Percentiles rank a stretch among this genome's conserved stretches.
Conservation (phyloP, 2,797 vertebrate genomes). For the Oceanodroma leucorhoa region DNA sequence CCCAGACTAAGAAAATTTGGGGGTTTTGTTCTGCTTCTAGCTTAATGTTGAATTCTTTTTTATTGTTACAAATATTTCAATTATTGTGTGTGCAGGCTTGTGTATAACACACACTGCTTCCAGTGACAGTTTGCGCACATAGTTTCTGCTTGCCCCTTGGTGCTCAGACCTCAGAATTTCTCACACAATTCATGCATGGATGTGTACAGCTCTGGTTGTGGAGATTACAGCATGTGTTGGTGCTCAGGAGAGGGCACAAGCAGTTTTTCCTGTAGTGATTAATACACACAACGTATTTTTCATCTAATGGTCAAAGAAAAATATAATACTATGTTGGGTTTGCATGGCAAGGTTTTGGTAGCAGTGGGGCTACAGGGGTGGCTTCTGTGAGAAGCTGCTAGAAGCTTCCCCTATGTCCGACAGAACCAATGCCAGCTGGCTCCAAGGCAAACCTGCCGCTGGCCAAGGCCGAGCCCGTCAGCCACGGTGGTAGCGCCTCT, state of each 20-base stretch:
- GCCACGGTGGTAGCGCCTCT: fast-evolving
- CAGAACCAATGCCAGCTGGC: fast-evolving
- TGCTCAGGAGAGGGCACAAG: constrained; percentile 1
- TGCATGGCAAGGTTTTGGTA: neutral
- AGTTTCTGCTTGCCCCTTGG: neutral
- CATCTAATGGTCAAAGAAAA: neutral
- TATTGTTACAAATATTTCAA: neutral
- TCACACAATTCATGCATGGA: neutral
- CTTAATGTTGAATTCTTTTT: neutral
- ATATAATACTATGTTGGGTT: neutral
- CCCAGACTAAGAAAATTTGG: neutral
- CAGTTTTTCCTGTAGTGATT: neutral
- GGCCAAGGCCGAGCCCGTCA: fast-evolving
- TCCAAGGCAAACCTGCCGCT: fast-evolving
- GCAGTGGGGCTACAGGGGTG: neutral
- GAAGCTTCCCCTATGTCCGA: neutral
- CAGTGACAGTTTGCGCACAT: neutral
- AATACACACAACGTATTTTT: neutral
- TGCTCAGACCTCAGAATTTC: neutral
- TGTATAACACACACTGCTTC: neutral
- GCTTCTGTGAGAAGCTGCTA: neutral
- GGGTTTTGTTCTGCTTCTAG: neutral
- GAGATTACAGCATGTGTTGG: neutral
- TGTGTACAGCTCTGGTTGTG: neutral
- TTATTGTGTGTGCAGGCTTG: neutral